Conservation (phyloP, 2,113 vertebrate species). For the Austrofundulus limnaeus region DNA sequence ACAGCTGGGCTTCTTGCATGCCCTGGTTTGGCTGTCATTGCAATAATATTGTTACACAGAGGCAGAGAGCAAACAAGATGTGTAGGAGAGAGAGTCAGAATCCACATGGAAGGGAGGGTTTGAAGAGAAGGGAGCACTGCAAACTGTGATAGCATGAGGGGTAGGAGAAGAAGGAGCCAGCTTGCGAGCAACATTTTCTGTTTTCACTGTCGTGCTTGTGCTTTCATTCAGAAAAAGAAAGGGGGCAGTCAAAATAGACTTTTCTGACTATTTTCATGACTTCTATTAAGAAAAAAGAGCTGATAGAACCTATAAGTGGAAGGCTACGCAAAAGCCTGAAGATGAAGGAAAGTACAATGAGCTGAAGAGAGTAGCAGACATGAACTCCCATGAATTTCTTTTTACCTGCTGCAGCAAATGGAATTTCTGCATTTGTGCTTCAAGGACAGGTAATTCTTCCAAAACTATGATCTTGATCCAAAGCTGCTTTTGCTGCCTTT, state of each 20-base stretch:
- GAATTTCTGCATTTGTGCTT: constrained; percentile 42
- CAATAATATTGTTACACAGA: constrained; percentile 56
- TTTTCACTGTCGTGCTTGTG: constrained; percentile 53
- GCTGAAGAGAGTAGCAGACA: constrained; percentile 29
- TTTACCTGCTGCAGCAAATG: constrained; percentile 45
- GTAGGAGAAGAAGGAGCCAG: constrained; percentile 43
- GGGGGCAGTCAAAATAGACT: constrained; percentile 54
- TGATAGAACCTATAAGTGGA: constrained; percentile 21
- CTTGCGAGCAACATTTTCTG: constrained; percentile 47
- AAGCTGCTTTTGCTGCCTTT: constrained; percentile 25
- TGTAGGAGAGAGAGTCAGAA: constrained; percentile 48
- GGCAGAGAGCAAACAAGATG: constrained; percentile 52
- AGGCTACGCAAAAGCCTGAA: constrained; percentile 19
- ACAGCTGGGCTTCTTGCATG: constrained; percentile 54
- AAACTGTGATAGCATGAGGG: constrained; percentile 61
- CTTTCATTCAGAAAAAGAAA: constrained; percentile 81
- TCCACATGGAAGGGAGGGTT: constrained; percentile 56
- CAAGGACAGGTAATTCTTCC: constrained; percentile 47
- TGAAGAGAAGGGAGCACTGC: constrained; percentile 62
- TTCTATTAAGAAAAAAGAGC: constrained; percentile 31
- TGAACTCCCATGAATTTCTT: constrained; percentile 21
- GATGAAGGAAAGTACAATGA: constrained; percentile 44
- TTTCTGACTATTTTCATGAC: constrained; percentile 50
- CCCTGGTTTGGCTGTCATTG: constrained; percentile 57
- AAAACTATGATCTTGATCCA: constrained; percentile 22